A percentile compares a stretch with the other conserved stretches of the same genome.
Evolutionary conservation across 2,113 vertebrate genomes (phyloP).

Genomic region (Meriones unguiculatus): DNA sequence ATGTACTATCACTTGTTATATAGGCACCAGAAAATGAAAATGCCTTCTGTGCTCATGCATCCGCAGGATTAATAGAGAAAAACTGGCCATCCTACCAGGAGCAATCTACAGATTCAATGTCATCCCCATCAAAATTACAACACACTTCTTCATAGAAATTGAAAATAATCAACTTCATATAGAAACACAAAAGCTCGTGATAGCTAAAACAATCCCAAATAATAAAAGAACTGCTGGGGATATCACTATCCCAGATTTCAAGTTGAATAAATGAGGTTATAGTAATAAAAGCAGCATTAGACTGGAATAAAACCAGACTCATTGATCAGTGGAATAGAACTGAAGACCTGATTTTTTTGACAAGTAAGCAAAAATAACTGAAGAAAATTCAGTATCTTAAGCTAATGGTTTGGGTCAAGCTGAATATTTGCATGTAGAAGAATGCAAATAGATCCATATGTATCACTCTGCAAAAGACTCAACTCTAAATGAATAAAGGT

Average conservation of each 20-base stretch:
- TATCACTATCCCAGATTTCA: neutral
- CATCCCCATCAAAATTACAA: neutral
- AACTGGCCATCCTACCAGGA: neutral
- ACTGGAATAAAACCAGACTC: neutral
- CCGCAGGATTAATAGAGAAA: neutral
- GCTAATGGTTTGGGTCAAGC: neutral
- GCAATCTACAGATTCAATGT: too few relatives aligned
- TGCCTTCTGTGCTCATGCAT: neutral
- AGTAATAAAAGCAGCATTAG: neutral
- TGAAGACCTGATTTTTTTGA: neutral
- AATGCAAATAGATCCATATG: neutral
- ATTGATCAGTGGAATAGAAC: neutral
- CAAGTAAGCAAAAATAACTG: neutral
- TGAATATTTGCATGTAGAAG: neutral
- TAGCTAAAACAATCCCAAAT: neutral
- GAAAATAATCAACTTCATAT: neutral
- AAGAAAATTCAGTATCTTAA: neutral
- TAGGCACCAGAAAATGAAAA: neutral
- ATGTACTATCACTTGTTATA: neutral
- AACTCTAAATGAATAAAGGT: neutral
- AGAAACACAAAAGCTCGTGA: neutral
- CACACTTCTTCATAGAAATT: neutral
- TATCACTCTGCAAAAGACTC: neutral
- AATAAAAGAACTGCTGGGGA: neutral
- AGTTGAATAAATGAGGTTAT: neutral